Percentiles rank a stretch among this genome's conserved stretches.
Conservation (phyloP, 2,113 vertebrate species). For the Cheilinus undulatus region DNA sequence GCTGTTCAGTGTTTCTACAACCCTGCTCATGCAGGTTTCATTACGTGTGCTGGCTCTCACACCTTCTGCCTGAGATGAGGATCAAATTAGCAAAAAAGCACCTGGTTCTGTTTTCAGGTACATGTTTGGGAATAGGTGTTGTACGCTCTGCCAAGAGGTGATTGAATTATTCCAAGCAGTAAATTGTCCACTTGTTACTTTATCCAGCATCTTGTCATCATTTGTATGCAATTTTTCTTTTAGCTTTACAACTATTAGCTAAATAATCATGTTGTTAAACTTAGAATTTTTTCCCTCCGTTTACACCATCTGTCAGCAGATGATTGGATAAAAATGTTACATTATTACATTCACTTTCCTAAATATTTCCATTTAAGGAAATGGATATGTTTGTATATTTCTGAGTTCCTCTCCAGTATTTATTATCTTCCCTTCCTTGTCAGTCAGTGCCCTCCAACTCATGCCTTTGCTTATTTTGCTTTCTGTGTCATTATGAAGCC, state of each 20-base stretch:
- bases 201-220: constrained; percentile 10
- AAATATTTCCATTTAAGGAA: constrained; percentile 7
- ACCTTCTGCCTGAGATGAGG: constrained; percentile 31
- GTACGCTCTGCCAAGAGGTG: constrained; percentile 4
- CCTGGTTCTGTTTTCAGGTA: constrained; percentile 33
- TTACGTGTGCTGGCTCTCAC: constrained; percentile 33
- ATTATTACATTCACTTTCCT: not conserved
- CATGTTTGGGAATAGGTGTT: constrained; percentile 17
- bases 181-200: constrained; percentile 1
- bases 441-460: constrained; percentile 20
- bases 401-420: constrained; percentile 17
- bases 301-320: too few relatives aligned
- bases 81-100: constrained; percentile 37
- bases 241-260: too few relatives aligned
- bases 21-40: constrained; percentile 44
- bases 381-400: constrained; percentile 16
- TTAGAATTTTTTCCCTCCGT: too few relatives aligned
- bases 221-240: not conserved
- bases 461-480: constrained; percentile 42
- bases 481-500: constrained; percentile 33
- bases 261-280: too few relatives aligned
- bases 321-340: too few relatives aligned
- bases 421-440: constrained; percentile 37
- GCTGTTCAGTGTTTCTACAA: constrained; percentile 18
- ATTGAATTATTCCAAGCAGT: not conserved